A percentile compares a stretch with the other conserved stretches of the same genome.
Evolutionary conservation across 2,797 vertebrate species (phyloP).

Genomic region (Ispidina lecontei): DNA sequence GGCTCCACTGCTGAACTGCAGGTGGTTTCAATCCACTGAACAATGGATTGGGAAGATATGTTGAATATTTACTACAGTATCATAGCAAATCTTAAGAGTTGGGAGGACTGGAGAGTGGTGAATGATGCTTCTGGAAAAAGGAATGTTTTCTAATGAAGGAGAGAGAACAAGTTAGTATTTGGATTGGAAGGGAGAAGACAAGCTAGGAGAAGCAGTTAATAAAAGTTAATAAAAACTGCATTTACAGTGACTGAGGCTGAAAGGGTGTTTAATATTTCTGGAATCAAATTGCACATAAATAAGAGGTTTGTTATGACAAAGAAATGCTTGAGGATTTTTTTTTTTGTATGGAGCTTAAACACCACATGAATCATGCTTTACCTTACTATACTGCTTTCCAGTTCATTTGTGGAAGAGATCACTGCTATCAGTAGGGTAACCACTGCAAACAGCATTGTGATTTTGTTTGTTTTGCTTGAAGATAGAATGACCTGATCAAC

Average conservation of each 20-base stretch:
- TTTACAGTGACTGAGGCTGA: background rate
- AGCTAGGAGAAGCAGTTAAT: background rate
- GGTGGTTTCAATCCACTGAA: background rate
- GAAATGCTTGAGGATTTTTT: background rate
- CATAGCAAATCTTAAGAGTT: background rate
- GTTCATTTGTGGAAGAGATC: background rate
- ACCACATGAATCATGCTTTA: background rate
- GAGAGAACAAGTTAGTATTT: background rate
- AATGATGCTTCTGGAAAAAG: background rate
- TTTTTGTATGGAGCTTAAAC: background rate
- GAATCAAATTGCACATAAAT: background rate
- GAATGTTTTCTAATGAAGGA: background rate
- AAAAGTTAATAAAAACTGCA: background rate
- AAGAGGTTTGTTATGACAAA: background rate
- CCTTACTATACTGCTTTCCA: background rate
- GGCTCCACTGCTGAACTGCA: background rate
- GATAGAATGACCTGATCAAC: no score
- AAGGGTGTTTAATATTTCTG: background rate
- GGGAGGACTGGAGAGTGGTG: background rate
- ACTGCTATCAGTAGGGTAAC: background rate
- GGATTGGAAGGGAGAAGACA: background rate
- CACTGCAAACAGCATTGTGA: no score
- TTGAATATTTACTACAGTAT: background rate
- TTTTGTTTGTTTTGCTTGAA: no score
- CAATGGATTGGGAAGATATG: background rate